A percentile compares a stretch with the other conserved stretches of the same genome.
phyloP scores from a whole-genome alignment of 37 sponge, comb jelly and placozoan species.

The Spongilla lacustris region DNA sequence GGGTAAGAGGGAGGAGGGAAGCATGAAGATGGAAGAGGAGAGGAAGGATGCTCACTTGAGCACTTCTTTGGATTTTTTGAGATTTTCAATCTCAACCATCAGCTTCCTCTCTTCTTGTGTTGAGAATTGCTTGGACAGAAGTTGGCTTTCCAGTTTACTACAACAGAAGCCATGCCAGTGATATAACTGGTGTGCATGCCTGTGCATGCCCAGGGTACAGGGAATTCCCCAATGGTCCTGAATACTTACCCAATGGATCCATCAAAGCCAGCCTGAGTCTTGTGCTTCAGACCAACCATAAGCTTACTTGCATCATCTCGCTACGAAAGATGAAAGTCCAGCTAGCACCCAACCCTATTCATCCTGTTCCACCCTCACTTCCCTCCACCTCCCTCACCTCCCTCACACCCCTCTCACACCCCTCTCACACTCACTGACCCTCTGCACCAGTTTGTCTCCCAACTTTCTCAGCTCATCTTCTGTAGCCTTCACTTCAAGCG shows the following conservation, averaged over 20 bases:
- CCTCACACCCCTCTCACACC: background rate
- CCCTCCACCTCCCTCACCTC: background rate
- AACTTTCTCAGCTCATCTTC: slow-evolving; percentile 23
- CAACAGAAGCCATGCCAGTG: background rate
- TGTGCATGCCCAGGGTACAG: background rate
- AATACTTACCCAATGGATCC: slow-evolving; percentile 23
- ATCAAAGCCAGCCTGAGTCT: slow-evolving; percentile 37
- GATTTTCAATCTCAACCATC: slow-evolving; percentile 22
- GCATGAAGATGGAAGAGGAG: background rate
- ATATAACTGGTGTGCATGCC: background rate
- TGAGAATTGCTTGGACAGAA: slow-evolving; percentile 9
- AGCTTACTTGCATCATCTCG: slow-evolving; percentile 30
- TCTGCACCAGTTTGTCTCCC: slow-evolving; percentile 11
- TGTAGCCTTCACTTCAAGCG: background rate
- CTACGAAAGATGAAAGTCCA: slow-evolving; percentile 4
- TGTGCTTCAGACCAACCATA: slow-evolving; percentile 47
- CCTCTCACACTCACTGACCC: slow-evolving; percentile 10
- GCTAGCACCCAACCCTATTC: background rate
- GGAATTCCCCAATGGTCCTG: background rate
- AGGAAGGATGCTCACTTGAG: background rate
- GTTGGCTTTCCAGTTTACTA: slow-evolving; percentile 30
- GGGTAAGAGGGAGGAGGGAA: background rate
- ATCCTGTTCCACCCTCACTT: background rate
- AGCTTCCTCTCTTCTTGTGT: slow-evolving; percentile 40
- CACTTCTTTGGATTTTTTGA: slow-evolving; percentile 30